Percentiles rank a stretch among this genome's conserved stretches.
Conservation (phyloP, 1,140 invertebrate species). For the Zaprionus gabonicus region DNA sequence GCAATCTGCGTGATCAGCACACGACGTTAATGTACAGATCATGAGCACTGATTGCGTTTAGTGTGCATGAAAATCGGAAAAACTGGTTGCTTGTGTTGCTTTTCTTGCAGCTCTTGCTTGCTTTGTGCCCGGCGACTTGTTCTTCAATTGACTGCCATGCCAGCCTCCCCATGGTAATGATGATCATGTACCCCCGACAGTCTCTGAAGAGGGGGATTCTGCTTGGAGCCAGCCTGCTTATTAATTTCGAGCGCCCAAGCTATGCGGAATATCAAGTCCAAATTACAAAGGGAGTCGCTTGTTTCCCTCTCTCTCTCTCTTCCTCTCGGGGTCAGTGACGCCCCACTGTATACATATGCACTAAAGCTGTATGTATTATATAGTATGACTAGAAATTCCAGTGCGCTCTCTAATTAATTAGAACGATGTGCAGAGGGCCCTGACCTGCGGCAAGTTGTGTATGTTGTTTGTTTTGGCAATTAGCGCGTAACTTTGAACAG, state of each 20-base stretch:
- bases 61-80: constrained; percentile 77
- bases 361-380: constrained; percentile 1
- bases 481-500: constrained; percentile 11
- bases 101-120: no score
- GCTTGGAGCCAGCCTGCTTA: constrained; percentile 46
- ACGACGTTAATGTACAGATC: constrained; percentile 82
- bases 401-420: constrained; percentile 75
- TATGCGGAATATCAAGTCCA: constrained; percentile 74
- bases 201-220: not conserved
- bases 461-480: constrained; percentile 34
- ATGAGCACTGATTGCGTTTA: constrained; percentile 81
- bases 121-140: constrained; percentile 41
- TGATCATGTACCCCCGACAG: constrained; percentile 26
- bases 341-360: not conserved
- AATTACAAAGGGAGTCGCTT: constrained; percentile 73
- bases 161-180: constrained; percentile 43
- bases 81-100: constrained; percentile 43
- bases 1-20: constrained; percentile 80
- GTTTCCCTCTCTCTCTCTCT: constrained; percentile 39
- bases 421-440: constrained; percentile 46
- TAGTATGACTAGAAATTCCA: constrained; percentile 14
- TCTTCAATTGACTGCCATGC: constrained; percentile 41
- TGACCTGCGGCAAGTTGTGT: constrained; percentile 41
- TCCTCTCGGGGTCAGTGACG: constrained; percentile 52
- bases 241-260: constrained; percentile 72